Evolutionary conservation across 2,888 invertebrate genomes (phyloP), one percentile per base, ranked within the genome.

Genomic region (Endotricha flammealis): DNA sequence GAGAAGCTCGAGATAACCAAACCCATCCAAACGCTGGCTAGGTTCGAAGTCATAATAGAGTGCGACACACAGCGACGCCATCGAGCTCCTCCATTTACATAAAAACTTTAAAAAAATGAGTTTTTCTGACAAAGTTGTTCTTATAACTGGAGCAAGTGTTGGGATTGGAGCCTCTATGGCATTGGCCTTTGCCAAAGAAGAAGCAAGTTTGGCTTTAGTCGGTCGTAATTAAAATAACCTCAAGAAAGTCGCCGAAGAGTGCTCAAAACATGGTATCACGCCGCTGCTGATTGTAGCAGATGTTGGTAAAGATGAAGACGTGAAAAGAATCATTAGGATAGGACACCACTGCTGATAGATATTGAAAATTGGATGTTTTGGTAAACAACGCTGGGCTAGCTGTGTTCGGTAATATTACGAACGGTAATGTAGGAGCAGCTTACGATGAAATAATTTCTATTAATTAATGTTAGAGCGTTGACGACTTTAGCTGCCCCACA

Each of bases 351-450:
- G 38, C 68, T 0, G 36, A 51, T 0, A 44, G 47, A 8, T 68
- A 49, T 10, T 62, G 59, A 1, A 63, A 57, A 44, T 14, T 70
- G 0, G 65, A 68, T 17, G 30, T 69, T 0, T 47, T 67, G 0
- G 47, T 69, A 1, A 68, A 69, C 36, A 69, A 64, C 14, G 69
- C 67, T 12, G 67, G 58, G 0, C 45, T 62, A 8, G n/a, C 42
- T 1, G 42, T 42, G 30, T 27, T 12, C 13, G 43, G 40, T 8
- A 22, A 16, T 3, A 29, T 66, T 1, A 4, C 44, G 0, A 31
- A 46, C 1, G 50, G 46, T 0, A 16, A 46, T 3, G 35, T 53
- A 3, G 17, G 57, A 3, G 22, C 57, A 8, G 29, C 38, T 0
- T 65, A 43, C 32, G 64, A 67, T 23, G 45, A 50, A 10, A 29